Conservation (phyloP, 2,113 vertebrate genomes). For the Procavia capensis region DNA sequence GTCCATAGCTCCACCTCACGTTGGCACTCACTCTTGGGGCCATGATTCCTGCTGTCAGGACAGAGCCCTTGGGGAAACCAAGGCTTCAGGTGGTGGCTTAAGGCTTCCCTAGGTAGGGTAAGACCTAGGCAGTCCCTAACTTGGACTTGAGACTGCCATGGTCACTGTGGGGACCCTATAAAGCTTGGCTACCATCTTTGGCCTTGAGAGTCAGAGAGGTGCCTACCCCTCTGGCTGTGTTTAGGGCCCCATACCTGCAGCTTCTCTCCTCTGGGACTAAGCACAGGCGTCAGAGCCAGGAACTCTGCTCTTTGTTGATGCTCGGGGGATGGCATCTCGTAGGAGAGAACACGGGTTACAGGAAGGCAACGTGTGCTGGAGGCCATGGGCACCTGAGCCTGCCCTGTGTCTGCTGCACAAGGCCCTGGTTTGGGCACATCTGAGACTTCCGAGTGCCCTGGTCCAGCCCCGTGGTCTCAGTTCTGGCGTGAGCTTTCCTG, state of each 20-base stretch:
- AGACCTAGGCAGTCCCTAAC: neutral
- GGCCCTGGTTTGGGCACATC: neutral
- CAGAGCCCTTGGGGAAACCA: neutral
- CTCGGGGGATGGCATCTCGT: neutral
- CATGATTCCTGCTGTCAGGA: neutral
- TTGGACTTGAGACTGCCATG: neutral
- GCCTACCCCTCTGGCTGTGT: neutral
- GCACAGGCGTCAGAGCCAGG: neutral
- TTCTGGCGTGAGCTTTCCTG: neutral
- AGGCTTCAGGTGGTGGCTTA: neutral
- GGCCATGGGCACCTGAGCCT: neutral
- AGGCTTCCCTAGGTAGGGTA: neutral
- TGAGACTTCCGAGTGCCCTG: neutral
- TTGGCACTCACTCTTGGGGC: neutral
- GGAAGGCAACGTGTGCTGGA: neutral
- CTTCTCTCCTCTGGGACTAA: neutral
- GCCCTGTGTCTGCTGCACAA: neutral
- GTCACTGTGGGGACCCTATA: neutral
- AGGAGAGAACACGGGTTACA: neutral
- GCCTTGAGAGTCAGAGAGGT: no score
- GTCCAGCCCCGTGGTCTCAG: neutral
- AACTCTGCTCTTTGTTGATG: neutral
- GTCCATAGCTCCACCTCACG: neutral
- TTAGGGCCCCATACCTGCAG: neutral
- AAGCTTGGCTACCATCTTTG: neutral